These are phyloP conservation scores for Lutraria lutraria DNA, from an alignment of 2,888 invertebrate genomes.

Conservation along the genomic window DNA sequence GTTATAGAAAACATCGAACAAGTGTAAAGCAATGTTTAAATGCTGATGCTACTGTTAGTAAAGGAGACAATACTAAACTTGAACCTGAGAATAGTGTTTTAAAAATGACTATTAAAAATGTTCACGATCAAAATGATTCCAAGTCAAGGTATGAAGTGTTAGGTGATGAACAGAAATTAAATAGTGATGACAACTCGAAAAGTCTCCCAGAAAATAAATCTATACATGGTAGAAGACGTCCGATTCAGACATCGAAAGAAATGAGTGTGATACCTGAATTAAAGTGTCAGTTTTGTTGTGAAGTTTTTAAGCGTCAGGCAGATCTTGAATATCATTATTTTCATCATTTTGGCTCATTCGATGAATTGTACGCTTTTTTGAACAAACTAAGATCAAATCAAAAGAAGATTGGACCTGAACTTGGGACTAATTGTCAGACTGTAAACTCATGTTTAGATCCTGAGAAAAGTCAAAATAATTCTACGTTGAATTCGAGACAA, in stretches of 20 bases:
- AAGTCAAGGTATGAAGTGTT: neutral
- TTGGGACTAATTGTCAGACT: neutral
- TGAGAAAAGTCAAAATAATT: neutral
- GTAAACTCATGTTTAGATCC: neutral
- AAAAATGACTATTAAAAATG: too few relatives aligned
- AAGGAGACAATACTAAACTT: too few relatives aligned
- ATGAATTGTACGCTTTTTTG: neutral
- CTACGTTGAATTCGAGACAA: neutral
- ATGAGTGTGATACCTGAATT: neutral
- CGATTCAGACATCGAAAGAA: neutral
- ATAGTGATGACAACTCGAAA: neutral
- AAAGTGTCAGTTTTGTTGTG: slow-evolving; percentile 2
- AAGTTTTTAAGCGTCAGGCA: neutral
- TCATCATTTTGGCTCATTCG: neutral
- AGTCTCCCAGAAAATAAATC: neutral
- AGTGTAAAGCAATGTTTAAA: neutral
- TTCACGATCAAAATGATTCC: neutral
- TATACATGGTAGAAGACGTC: neutral
- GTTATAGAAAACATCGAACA: neutral
- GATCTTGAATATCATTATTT: slow-evolving; percentile 5
- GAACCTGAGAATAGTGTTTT: too few relatives aligned
- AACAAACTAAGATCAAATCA: neutral
- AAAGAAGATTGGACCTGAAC: neutral
- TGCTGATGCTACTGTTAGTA: neutral
- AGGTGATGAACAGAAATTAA: neutral